Conservation (phyloP, 2,888 invertebrate species). For the Esperia sulphurella region DNA sequence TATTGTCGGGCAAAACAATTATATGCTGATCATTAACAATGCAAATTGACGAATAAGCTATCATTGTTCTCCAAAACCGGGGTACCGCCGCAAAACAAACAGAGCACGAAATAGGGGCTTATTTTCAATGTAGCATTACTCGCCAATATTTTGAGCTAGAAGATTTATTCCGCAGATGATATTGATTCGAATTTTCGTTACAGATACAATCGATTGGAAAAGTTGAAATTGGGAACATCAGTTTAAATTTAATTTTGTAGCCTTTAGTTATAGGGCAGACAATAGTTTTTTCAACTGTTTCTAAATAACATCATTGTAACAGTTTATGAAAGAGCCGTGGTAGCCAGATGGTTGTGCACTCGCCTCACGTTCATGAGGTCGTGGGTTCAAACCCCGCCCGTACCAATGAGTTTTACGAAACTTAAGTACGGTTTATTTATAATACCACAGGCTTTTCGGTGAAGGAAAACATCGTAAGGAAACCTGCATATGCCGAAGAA, state of each 20-base stretch:
- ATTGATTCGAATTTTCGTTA: conserved; percentile 1
- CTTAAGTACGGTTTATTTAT: too few relatives aligned
- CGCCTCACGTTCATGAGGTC: too few relatives aligned
- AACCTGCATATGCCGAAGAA: too few relatives aligned
- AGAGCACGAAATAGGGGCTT: conserved; percentile 31
- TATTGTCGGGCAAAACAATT: conserved; percentile 33
- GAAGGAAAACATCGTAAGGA: too few relatives aligned
- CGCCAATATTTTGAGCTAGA: conserved; percentile 11
- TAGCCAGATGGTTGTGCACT: too few relatives aligned
- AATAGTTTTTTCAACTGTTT: too few relatives aligned
- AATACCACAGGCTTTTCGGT: too few relatives aligned
- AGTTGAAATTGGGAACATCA: background rate
- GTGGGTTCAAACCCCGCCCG: too few relatives aligned
- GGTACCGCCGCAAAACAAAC: conserved; percentile 34
- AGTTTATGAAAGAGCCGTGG: too few relatives aligned
- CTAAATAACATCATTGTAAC: too few relatives aligned
- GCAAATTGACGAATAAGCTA: conserved; percentile 49
- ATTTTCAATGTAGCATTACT: conserved; percentile 26
- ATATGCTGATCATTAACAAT: conserved; percentile 37
- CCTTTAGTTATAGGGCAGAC: background rate
- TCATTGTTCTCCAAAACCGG: conserved; percentile 31
- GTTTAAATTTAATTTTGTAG: background rate
- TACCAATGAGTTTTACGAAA: too few relatives aligned
- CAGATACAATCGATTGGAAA: conserved; percentile 1
- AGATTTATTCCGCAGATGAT: conserved; percentile 4